Evolutionary conservation across 2,113 vertebrate genomes (phyloP).

Genomic region (Trochalopteron elliotii): DNA sequence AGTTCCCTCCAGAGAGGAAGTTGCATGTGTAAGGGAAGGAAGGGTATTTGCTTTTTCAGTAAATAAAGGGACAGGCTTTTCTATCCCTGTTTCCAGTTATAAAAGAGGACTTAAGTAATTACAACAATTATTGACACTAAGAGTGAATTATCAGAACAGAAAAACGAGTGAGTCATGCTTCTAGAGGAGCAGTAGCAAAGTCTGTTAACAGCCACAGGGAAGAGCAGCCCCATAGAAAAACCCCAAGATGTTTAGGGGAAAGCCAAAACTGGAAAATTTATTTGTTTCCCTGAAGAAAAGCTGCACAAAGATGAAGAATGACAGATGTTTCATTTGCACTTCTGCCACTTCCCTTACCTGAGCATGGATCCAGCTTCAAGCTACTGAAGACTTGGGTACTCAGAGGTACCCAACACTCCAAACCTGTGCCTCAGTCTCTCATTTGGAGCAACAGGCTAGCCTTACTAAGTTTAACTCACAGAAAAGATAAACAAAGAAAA

Average conservation of each 20-base stretch:
- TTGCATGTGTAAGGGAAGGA: conserved; percentile 7
- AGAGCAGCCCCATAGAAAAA: background rate
- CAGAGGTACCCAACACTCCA: background rate
- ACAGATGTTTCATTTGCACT: background rate
- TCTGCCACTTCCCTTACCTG: background rate
- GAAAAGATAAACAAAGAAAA: background rate
- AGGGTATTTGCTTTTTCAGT: conserved; percentile 19
- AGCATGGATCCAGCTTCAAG: background rate
- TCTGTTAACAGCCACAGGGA: background rate
- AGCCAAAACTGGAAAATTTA: background rate
- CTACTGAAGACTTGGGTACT: background rate
- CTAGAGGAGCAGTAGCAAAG: background rate
- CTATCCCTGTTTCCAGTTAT: conserved; percentile 1
- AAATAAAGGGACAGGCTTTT: background rate
- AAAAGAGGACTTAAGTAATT: background rate
- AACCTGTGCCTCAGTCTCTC: background rate
- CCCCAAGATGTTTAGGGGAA: background rate
- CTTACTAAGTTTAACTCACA: background rate
- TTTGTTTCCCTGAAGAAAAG: background rate
- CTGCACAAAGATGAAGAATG: background rate
- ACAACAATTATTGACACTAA: background rate
- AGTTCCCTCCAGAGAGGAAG: conserved; percentile 51
- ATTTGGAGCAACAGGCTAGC: background rate
- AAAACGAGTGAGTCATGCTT: background rate
- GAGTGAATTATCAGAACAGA: background rate